phyloP scores from a whole-genome alignment of 2,113 vertebrate genomes.

The Caranx ignobilis region DNA sequence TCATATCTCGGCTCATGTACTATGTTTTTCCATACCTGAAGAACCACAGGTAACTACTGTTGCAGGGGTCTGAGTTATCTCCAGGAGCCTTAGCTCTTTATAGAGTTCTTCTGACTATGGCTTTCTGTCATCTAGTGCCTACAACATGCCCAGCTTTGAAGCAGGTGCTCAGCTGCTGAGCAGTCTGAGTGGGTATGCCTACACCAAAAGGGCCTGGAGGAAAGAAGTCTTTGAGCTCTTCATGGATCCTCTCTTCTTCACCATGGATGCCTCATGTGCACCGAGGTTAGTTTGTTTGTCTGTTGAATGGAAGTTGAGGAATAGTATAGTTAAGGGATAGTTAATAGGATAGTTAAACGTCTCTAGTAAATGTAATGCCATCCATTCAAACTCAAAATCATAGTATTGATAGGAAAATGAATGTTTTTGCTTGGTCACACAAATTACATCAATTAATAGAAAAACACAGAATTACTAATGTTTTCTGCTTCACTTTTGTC shows the following conservation, averaged over 20 bases:
- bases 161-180: slow-evolving; percentile 93
- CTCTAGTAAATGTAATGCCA: too few relatives aligned
- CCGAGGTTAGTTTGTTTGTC: slow-evolving; percentile 83
- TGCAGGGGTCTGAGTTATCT: background rate
- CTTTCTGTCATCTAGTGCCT: slow-evolving; percentile 82
- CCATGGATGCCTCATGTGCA: slow-evolving; percentile 92
- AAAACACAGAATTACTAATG: background rate
- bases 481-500: slow-evolving; percentile 16
- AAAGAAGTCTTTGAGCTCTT: slow-evolving; percentile 95
- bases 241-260: slow-evolving; percentile 97
- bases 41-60: slow-evolving; percentile 90
- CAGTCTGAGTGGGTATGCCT: slow-evolving; percentile 96
- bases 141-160: slow-evolving; percentile 96
- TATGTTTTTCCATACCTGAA: slow-evolving; percentile 96
- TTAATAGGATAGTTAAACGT: too few relatives aligned
- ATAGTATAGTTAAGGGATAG: too few relatives aligned
- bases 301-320: background rate
- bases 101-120: background rate
- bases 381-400: too few relatives aligned
- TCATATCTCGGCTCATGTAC: slow-evolving; percentile 95
- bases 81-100: background rate
- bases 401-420: too few relatives aligned
- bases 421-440: too few relatives aligned
- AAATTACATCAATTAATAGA: background rate
- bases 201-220: slow-evolving; percentile 96